Evolutionary conservation across 1,140 invertebrate species (phyloP).

Genomic region (Caligus rogercresseyi): DNA sequence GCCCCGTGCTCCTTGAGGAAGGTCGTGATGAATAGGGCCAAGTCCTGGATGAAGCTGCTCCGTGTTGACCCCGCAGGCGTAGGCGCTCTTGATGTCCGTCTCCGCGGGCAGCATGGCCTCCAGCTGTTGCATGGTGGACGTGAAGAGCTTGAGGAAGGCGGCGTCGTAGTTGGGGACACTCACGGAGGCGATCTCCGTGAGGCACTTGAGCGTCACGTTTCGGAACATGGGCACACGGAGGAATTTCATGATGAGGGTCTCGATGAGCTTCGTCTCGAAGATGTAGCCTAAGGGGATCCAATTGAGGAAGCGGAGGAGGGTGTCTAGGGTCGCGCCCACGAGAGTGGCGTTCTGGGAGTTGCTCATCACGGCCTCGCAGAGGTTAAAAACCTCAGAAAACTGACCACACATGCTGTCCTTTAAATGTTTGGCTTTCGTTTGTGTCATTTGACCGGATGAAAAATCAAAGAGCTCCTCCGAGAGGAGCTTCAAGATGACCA

Average conservation of each 20-base stretch:
- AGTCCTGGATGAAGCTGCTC: slow-evolving; percentile 99
- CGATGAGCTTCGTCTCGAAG: slow-evolving; percentile 94
- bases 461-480: slow-evolving; percentile 99
- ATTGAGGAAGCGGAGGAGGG: slow-evolving; percentile 86
- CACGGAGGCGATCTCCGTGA: slow-evolving; percentile 91
- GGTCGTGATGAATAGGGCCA: slow-evolving; percentile 91
- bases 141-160: slow-evolving; percentile 70
- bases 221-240: slow-evolving; percentile 91
- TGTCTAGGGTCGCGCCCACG: slow-evolving; percentile 84
- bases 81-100: slow-evolving; percentile 83
- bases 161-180: slow-evolving; percentile 68
- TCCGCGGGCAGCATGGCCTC: slow-evolving; percentile 71
- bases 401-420: slow-evolving; percentile 99
- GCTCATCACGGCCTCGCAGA: slow-evolving; percentile 95
- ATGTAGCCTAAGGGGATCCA: slow-evolving; percentile 99
- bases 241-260: slow-evolving; percentile 89
- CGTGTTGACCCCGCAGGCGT: slow-evolving; percentile 74
- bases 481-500: slow-evolving; percentile 89
- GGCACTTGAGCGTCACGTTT: slow-evolving; percentile 92
- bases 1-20: slow-evolving; percentile 87
- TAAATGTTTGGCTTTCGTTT: slow-evolving; percentile 95
- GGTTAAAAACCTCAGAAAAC: slow-evolving; percentile 91
- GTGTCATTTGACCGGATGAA: slow-evolving; percentile 89
- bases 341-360: slow-evolving; percentile 89
- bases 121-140: slow-evolving; percentile 72